Base-by-base conservation (phyloP, 92 coral and sea anemone genomes). In the Paragorgia papillata region DNA sequence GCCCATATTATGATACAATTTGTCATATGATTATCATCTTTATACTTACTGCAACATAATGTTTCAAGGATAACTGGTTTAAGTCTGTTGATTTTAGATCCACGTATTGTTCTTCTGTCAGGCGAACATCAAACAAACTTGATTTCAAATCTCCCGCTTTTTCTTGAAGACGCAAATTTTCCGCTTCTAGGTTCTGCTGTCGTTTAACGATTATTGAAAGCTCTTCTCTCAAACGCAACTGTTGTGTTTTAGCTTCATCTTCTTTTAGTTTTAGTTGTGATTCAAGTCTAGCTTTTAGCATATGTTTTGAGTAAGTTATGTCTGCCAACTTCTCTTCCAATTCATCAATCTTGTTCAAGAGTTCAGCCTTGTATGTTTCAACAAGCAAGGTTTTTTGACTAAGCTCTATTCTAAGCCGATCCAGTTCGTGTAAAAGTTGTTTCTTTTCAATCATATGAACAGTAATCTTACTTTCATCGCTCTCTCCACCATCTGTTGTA, bases 231-330 rank as follows among this genome's bases (percentile, higher is more conserved):
- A 89, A 87, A 49, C 90, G 76, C 55, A 85, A 89, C 30, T 88
- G 89, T 48, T 87, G 89, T 22, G 84, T 80, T 79, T 87, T 89
- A 27, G 95, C 79, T 75, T 91, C 99, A 46, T 95, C 89, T 69
- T 86, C 92, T 48, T 95, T 96, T 30, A 95, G 81, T 78, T 84
- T 91, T 18, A 95, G 74, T 83, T 91, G 97, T 43, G 99, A 95
- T 66, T 95, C 95, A 31, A 95, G 97, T 21, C 92, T 76, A 19
- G 99, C 97, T 43, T 91, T 96, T 35, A 95, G 89, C 75, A 95
- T 89, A 49, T 91, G 97, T 82, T 95, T 95, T 4, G 85, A 91
- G 37, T 95, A 96, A 54, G 92, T 84, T 32, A 85, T 66, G 48
- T 95, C 99, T 25, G 92, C 81, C 40, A 91, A 63, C 15, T 82